Conservation (phyloP, 2,888 invertebrate genomes). For the Onchidella celtica region DNA sequence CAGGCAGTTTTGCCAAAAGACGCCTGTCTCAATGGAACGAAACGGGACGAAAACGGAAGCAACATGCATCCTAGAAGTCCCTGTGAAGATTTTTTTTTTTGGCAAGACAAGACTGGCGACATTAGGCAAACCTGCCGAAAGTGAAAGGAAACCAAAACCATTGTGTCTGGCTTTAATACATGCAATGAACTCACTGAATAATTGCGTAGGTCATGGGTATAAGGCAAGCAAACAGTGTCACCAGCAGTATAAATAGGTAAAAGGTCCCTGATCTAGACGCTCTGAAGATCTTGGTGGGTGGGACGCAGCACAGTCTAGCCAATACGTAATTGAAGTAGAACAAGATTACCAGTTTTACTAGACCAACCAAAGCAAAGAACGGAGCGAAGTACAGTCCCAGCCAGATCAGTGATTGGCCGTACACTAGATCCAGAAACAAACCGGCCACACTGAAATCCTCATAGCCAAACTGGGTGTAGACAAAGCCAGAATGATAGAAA, state of each 20-base stretch:
- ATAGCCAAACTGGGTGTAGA: constrained; percentile 10
- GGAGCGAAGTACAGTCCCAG: constrained; percentile 73
- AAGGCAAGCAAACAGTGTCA: constrained; percentile 66
- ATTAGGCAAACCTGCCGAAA: no score
- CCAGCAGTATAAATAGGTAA: constrained; percentile 65
- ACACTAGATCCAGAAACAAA: constrained; percentile 68
- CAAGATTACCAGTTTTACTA: constrained; percentile 64
- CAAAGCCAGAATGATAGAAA: neutral
- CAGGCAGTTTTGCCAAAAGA: no score
- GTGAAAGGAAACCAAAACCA: no score
- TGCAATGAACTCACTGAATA: constrained; percentile 69
- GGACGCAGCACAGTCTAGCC: constrained; percentile 63
- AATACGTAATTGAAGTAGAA: constrained; percentile 69
- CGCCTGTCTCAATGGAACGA: no score
- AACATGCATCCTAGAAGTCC: no score
- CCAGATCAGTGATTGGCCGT: constrained; percentile 72
- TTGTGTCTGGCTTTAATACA: no score
- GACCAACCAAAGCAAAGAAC: constrained; percentile 62
- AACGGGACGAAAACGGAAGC: no score
- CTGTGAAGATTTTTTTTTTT: no score
- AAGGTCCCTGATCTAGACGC: constrained; percentile 71
- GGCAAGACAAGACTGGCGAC: no score
- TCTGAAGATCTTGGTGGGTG: constrained; percentile 68
- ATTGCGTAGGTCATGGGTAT: constrained; percentile 68
- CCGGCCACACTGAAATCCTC: constrained; percentile 65